A percentile compares a stretch with the other conserved stretches of the same genome.
Evolutionary conservation across 1,140 invertebrate species (phyloP).

Genomic region (Catajapyx aquilonaris): DNA sequence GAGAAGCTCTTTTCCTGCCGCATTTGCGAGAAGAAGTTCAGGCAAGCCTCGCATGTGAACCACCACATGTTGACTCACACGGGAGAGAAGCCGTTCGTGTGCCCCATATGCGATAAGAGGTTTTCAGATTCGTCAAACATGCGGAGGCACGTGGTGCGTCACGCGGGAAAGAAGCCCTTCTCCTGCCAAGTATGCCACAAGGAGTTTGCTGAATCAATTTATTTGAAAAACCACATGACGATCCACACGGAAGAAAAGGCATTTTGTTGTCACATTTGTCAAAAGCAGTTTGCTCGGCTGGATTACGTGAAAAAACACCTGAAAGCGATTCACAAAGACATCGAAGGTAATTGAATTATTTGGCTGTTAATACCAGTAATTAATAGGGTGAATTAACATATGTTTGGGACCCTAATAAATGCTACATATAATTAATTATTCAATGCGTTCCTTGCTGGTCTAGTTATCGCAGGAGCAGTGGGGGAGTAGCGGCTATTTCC

Average conservation of each 20-base stretch:
- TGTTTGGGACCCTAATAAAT: neutral
- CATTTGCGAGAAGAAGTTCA: too few species aligned
- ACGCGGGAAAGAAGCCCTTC: neutral
- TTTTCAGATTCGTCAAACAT: too few species aligned
- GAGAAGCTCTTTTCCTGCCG: too few species aligned
- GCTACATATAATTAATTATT: neutral
- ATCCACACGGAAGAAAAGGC: neutral
- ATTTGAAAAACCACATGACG: neutral
- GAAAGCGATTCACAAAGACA: neutral
- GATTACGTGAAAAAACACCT: constrained; percentile 1
- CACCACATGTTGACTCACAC: too few species aligned
- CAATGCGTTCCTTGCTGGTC: too few species aligned
- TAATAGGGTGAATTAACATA: neutral
- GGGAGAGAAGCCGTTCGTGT: too few species aligned
- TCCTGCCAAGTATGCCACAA: neutral
- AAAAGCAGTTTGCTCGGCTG: neutral
- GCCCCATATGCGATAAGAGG: too few species aligned
- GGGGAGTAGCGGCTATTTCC: too few species aligned
- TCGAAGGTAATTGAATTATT: neutral
- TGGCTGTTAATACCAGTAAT: constrained; percentile 2
- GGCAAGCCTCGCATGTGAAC: too few species aligned
- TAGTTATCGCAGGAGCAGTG: too few species aligned
- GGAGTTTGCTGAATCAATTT: neutral
- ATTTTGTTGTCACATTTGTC: neutral
- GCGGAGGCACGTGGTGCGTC: too few species aligned